These are phyloP conservation scores for Drosophila bocqueti DNA, from an alignment of 1,140 invertebrate species.

Conservation along the genomic window DNA sequence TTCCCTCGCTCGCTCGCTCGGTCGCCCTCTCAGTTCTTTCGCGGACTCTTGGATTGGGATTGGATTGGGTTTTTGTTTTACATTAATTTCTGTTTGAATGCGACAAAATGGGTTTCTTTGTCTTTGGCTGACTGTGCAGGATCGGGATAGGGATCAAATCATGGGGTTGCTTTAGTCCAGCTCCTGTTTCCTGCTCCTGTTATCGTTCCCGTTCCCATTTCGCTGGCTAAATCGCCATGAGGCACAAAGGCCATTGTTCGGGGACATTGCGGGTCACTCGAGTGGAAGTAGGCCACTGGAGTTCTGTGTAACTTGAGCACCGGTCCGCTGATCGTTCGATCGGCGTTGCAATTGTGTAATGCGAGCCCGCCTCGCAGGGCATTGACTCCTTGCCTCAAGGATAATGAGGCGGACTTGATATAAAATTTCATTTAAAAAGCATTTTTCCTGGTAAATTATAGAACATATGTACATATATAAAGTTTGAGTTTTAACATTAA, in stretches of 20 bases:
- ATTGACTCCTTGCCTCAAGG: slow-evolving; percentile 72
- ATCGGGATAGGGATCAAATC: slow-evolving; percentile 40
- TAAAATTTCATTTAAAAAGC: neutral
- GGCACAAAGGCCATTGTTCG: slow-evolving; percentile 69
- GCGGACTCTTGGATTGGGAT: slow-evolving; percentile 23
- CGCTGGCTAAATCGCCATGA: slow-evolving; percentile 16
- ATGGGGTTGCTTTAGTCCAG: slow-evolving; percentile 43
- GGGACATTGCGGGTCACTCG: slow-evolving; percentile 62
- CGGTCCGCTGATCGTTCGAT: slow-evolving; percentile 11
- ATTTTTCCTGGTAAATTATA: neutral
- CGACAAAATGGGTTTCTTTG: slow-evolving; percentile 79
- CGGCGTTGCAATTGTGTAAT: slow-evolving; percentile 75
- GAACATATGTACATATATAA: too few species aligned
- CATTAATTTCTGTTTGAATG: slow-evolving; percentile 75
- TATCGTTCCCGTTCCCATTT: slow-evolving; percentile 1
- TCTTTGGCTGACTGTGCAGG: slow-evolving; percentile 66
- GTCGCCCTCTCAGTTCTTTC: neutral
- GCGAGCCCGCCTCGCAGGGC: slow-evolving; percentile 58
- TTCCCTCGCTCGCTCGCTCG: slow-evolving; percentile 17
- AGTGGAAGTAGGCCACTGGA: slow-evolving; percentile 82
- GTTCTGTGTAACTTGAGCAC: slow-evolving; percentile 71
- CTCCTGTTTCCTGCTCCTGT: slow-evolving; percentile 23
- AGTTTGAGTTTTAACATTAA: neutral
- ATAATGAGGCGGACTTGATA: slow-evolving; percentile 53
- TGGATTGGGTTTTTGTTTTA: slow-evolving; percentile 64